These are phyloP conservation scores for Pithys albifrons DNA, from an alignment of 2,113 vertebrate species.

Conservation along the genomic window DNA sequence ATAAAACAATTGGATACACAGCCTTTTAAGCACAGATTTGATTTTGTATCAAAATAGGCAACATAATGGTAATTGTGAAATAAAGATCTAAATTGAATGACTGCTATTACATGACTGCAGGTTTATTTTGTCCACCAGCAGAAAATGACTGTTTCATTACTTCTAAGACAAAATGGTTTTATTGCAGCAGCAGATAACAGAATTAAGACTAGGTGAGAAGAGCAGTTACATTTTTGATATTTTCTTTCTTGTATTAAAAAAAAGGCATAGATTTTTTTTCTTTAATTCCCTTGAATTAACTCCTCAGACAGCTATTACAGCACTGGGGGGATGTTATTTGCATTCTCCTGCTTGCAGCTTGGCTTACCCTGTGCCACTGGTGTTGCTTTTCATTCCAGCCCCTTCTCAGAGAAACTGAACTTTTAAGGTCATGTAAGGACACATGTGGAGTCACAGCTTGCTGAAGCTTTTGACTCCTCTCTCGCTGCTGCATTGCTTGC, in stretches of 20 bases:
- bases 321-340: not conserved
- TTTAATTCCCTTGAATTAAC: not conserved
- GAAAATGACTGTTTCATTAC: not conserved
- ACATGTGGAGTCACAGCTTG: accelerated
- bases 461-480: not conserved
- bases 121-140: not conserved
- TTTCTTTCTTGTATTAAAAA: not conserved
- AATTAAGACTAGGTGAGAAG: not conserved
- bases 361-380: not conserved
- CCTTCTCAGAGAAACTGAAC: not conserved
- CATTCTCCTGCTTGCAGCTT: not conserved
- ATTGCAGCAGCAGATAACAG: not conserved
- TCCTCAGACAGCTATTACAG: not conserved
- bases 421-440: not conserved
- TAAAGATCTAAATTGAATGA: not conserved
- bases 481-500: not conserved
- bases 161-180: not conserved
- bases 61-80: not conserved
- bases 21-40: not conserved
- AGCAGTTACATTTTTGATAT: not conserved
- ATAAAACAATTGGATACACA: not conserved
- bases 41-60: not conserved
- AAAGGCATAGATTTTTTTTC: not conserved
- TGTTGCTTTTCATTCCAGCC: not conserved
- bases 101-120: not conserved